Conservation (phyloP, 1,140 invertebrate genomes). For the Camponotus pennsylvanicus region DNA sequence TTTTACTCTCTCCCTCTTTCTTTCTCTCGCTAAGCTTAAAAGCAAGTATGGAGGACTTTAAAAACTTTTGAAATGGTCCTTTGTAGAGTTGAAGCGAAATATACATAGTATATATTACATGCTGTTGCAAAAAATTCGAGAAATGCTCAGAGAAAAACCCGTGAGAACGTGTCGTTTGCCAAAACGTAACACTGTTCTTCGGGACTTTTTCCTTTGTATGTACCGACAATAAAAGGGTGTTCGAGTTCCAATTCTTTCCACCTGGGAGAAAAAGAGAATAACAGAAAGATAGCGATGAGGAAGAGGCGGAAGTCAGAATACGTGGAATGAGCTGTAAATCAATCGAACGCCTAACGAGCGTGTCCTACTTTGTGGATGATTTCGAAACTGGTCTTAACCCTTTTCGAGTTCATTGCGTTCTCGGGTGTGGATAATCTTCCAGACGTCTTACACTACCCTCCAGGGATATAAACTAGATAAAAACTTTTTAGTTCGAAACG, state of each 20-base stretch:
- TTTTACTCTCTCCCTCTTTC: not conserved
- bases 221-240: conserved; percentile 20
- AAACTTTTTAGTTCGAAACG: conserved; percentile 13
- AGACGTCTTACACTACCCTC: not conserved
- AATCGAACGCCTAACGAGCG: conserved; percentile 73
- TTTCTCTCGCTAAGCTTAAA: not conserved
- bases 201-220: conserved; percentile 31
- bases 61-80: not conserved
- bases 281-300: not conserved
- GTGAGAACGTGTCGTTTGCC: conserved; percentile 23
- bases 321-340: conserved; percentile 68
- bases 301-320: not conserved
- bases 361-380: conserved; percentile 69
- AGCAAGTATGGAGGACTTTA: not conserved
- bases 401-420: conserved; percentile 37
- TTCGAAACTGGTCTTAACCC: conserved; percentile 62
- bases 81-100: not conserved
- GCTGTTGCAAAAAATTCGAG: not conserved
- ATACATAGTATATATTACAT: not conserved
- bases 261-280: not conserved
- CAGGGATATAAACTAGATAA: conserved; percentile 4
- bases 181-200: conserved; percentile 19
- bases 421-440: conserved; percentile 50
- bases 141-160: not conserved
- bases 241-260: conserved; percentile 31